Base-by-base conservation (phyloP, 1,140 invertebrate genomes). In the Drosophila mojavensis region DNA sequence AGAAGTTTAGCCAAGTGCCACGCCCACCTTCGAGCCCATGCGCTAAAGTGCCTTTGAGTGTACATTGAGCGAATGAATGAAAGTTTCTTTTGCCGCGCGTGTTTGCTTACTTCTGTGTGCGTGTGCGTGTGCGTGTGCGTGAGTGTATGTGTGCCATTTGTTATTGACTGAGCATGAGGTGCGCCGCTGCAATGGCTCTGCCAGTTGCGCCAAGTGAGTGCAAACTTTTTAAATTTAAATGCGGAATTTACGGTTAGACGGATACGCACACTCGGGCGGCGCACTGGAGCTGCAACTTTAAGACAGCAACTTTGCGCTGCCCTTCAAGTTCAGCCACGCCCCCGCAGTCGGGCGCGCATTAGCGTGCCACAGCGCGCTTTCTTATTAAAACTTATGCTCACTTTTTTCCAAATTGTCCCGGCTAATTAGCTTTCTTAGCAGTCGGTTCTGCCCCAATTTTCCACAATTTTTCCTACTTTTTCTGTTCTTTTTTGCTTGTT, bases 211-310 rank as follows among this genome's bases (percentile, higher is more conserved):
- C 71, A 66, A 69, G 67, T 83, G 75, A 56, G 53, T 39, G 62
- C 45, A 68, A 88, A 88, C 61, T 89, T 89, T 84, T 89, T 85
- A 89, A 88, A 84, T 90, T 88, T 80, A 89, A 90, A 68, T 85
- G 85, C 71, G 65, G 41, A 80, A 89, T 78, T 81, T 78, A 71
- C 59, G 51, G 47, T 13, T 47, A 24, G 2, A 24, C 20, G 20
- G 20, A 24, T 17, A 15, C 55, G 5, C 26, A 48, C 13, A 41
- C 17, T 33, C 17, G 45, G 43, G 15, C 48, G 3, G 0, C 15
- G 9, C 45, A 7, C 53, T 62, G 47, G 33, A 60, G 48, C 61
- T 58, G 45, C 58, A 61, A 75, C 76, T 79, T 77, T 59, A 79
- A 83, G 58, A 69, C 64, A 62, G 64, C 69, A 89, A 77, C 72